These are phyloP conservation scores for Chelonoidis abingdonii DNA, from an alignment of 2,113 vertebrate species.

Conservation along the genomic window DNA sequence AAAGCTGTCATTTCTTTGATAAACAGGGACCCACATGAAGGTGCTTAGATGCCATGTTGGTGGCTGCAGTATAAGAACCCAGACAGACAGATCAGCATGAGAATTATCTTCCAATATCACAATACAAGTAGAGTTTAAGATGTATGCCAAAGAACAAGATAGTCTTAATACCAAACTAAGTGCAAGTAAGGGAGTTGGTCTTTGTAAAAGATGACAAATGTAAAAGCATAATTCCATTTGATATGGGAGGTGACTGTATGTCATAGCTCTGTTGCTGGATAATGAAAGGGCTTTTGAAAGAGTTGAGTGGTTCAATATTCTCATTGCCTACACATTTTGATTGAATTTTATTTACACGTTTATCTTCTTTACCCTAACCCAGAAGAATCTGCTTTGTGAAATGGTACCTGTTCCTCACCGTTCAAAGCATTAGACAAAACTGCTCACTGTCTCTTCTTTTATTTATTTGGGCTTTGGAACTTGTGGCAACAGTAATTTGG, in stretches of 20 bases:
- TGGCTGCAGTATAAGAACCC: not conserved
- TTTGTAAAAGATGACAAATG: not conserved
- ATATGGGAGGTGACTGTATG: not conserved
- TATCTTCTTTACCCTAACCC: not conserved
- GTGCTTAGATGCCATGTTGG: not conserved
- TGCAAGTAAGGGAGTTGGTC: not conserved
- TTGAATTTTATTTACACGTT: not conserved
- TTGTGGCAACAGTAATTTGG: constrained; percentile 7
- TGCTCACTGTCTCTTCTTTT: not conserved
- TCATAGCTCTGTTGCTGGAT: not conserved
- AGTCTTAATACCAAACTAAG: not conserved
- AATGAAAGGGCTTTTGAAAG: constrained; percentile 11
- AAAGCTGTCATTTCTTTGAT: not conserved
- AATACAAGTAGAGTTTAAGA: not conserved
- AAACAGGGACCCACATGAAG: not conserved
- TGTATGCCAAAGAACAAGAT: not conserved
- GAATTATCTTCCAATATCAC: not conserved
- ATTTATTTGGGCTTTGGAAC: constrained; percentile 11
- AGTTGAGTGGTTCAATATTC: not conserved
- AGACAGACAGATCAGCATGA: not conserved
- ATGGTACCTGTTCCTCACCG: not conserved
- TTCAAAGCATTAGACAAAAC: constrained; percentile 29
- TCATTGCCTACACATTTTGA: not conserved
- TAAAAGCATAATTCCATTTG: not conserved
- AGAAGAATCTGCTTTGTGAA: not conserved